Base-by-base conservation (phyloP, 2,888 invertebrate genomes). In the Notodonta ziczac region DNA sequence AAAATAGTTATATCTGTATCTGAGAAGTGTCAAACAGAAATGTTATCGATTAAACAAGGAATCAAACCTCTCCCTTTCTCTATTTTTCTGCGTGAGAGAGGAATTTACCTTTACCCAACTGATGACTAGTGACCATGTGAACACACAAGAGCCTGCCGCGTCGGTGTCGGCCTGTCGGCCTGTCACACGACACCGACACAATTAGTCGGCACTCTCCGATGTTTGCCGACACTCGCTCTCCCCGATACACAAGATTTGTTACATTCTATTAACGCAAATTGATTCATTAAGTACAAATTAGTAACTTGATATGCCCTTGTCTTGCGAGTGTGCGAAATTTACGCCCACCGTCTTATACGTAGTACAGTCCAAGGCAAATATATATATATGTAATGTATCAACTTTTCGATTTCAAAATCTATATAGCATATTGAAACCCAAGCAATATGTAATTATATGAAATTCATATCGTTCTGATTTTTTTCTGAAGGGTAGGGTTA, bases 131-230 rank as follows among this genome's bases (percentile, higher is more conserved):
- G 60, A 60, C 60, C 56, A 59, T 10, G 16, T 46, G 46, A n/a
- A 46, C n/a, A 46, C 46, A 46, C 46, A 46, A 13, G 46, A 13
- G 46, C 13, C 13, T n/a, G 7, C 9, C 4, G 9, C 10, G 50
- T 50, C 50, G 14, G 10, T 32, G 32, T 24, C 8, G 16, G 5
- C n/a, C 14, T 50, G 16, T 50, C 50, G 50, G n/a, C 35, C 50
- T 32, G 52, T 35, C 7, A 53, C 70, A 67, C 57, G 69, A 80
- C 66, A 73, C 77, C 69, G 66, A 10, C 62, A 67, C 78, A 72
- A 79, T 78, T 78, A 77, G 76, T 69, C 60, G 73, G 65, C 78
- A 74, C 79, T 73, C 66, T 54, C 57, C 44, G n/a, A 13, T 74
- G 66, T 74, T 71, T 72, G 55, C 61, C 48, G 69, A 69, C 76